Evolutionary conservation across 1,140 invertebrate species (phyloP).

Genomic region (Latrodectus geometricus): DNA sequence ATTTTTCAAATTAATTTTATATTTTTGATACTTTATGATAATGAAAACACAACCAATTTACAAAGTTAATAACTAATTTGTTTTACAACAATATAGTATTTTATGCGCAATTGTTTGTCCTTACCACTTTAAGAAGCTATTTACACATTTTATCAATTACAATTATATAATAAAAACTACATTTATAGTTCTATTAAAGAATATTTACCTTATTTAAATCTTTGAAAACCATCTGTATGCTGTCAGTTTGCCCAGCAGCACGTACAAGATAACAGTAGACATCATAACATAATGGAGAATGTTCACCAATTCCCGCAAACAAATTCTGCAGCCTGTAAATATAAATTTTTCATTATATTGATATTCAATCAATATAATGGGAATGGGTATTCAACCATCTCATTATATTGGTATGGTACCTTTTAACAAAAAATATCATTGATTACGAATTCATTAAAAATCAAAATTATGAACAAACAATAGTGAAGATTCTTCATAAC

Average conservation of each 20-base stretch:
- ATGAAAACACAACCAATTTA: too few species aligned
- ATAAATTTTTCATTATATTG: too few species aligned
- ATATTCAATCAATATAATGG: too few species aligned
- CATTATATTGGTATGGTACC: too few species aligned
- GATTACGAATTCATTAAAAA: too few species aligned
- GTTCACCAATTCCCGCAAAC: conserved; percentile 89
- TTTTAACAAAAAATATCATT: too few species aligned
- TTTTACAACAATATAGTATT: not conserved
- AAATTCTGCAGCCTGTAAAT: conserved; percentile 72
- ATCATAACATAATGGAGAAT: conserved; percentile 87
- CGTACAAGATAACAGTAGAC: conserved; percentile 92
- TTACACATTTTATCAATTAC: not conserved
- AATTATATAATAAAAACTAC: not conserved
- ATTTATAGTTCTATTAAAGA: not conserved
- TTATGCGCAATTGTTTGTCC: too few species aligned
- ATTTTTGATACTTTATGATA: too few species aligned
- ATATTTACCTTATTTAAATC: conserved; percentile 68
- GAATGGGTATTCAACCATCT: too few species aligned
- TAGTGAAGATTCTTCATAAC: too few species aligned
- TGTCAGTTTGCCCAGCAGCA: conserved; percentile 87
- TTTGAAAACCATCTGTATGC: conserved; percentile 79
- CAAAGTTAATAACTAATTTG: not conserved
- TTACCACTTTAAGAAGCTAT: not conserved
- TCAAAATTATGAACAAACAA: too few species aligned
- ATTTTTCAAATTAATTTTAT: too few species aligned